phyloP scores from a whole-genome alignment of 2,797 vertebrate genomes.

The Rachycentron canadum region DNA sequence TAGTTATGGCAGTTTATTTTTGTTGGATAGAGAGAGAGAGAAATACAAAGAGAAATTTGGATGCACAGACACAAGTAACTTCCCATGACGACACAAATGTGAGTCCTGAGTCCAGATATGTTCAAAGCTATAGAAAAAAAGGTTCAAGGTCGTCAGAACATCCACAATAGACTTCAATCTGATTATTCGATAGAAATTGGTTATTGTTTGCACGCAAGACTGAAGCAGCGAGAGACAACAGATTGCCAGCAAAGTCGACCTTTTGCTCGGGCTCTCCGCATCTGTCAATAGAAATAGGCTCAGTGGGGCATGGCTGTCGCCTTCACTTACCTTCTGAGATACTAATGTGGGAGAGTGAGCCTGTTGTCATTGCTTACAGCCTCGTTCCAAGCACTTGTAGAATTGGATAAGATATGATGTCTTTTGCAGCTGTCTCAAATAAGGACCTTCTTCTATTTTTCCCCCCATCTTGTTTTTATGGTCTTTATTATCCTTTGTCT shows the following conservation, averaged over 20 bases:
- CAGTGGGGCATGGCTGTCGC: slow-evolving; percentile 61
- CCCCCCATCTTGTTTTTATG: neutral
- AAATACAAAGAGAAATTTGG: slow-evolving; percentile 25
- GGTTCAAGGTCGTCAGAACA: neutral
- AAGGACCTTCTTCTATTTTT: neutral
- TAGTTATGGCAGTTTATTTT: slow-evolving; percentile 29
- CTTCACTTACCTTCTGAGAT: slow-evolving; percentile 62
- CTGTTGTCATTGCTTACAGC: slow-evolving; percentile 18
- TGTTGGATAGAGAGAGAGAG: slow-evolving; percentile 12
- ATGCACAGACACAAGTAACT: neutral
- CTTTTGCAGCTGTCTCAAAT: slow-evolving; percentile 6
- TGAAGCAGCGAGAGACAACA: slow-evolving; percentile 53
- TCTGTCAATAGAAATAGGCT: slow-evolving; percentile 74
- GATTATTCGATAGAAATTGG: slow-evolving; percentile 14
- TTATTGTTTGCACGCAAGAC: slow-evolving; percentile 5
- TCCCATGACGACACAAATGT: slow-evolving; percentile 5
- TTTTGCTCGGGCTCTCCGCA: slow-evolving; percentile 51
- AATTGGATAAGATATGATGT: slow-evolving; percentile 11
- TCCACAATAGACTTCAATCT: slow-evolving; percentile 3
- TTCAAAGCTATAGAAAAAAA: neutral
- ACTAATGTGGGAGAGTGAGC: slow-evolving; percentile 33
- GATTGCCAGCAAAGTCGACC: slow-evolving; percentile 59
- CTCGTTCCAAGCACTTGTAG: slow-evolving; percentile 27
- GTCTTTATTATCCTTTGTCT: slow-evolving; percentile 22
- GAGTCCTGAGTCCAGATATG: slow-evolving; percentile 10